phyloP scores from a whole-genome alignment of 1,140 invertebrate genomes.

The Ceratina calcarata region DNA sequence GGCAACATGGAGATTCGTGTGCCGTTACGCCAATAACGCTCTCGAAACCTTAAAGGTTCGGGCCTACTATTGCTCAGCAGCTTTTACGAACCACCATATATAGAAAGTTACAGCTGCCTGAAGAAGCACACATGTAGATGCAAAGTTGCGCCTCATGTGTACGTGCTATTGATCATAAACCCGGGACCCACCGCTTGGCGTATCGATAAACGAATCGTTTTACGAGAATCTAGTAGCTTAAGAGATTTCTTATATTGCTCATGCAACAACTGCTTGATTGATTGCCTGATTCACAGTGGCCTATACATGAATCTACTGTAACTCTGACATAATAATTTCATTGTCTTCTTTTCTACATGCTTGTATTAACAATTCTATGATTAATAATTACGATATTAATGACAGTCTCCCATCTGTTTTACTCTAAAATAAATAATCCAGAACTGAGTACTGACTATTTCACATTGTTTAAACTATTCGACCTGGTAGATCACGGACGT shows the following conservation, averaged over 20 bases:
- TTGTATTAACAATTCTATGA: neutral
- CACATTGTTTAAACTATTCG: too few species aligned
- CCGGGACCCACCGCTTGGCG: constrained; percentile 14
- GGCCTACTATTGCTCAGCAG: constrained; percentile 48
- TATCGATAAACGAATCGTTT: constrained; percentile 16
- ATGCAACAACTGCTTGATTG: too few species aligned
- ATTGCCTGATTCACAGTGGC: neutral
- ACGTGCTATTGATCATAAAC: constrained; percentile 49
- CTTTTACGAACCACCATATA: constrained; percentile 60
- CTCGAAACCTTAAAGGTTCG: constrained; percentile 47
- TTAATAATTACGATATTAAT: neutral
- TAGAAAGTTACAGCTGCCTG: constrained; percentile 43
- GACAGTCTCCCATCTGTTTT: neutral
- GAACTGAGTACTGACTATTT: too few species aligned
- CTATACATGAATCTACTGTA: too few species aligned
- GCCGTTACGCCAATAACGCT: constrained; percentile 42
- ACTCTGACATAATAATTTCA: neutral
- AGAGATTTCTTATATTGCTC: neutral
- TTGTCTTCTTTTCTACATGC: neutral
- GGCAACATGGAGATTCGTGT: neutral
- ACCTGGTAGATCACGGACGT: too few species aligned
- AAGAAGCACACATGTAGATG: constrained; percentile 11
- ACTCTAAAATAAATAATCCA: neutral
- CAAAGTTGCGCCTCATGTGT: constrained; percentile 26
- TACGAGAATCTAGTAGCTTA: neutral